Base-by-base conservation (phyloP, 2,797 vertebrate species). In the Clarias fuscus region DNA sequence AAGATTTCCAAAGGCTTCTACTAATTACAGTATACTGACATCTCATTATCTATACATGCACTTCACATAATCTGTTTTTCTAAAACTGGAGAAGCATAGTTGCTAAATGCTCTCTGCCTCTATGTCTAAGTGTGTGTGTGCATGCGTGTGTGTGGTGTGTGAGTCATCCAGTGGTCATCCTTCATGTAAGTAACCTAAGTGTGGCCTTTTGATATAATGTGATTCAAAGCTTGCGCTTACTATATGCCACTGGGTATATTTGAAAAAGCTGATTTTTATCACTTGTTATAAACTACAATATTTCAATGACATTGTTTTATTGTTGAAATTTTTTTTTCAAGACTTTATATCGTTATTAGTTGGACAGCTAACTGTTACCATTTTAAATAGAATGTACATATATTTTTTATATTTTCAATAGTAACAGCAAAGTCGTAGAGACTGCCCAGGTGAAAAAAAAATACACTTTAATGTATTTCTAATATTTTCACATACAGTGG, bases 111-210 rank as follows among this genome's bases (percentile, higher is more conserved):
- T 37, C 33, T 24, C 30, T 62, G 24, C 13, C 48, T 76, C n/a
- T 30, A 5, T 22, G 8, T 77, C 56, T 22, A 14, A 30, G 48
- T 7, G 72, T 53, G n/a, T 56, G 24, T 53, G 72, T 75, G 43
- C 2, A 30, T 70, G 67, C 13, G 40, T 18, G 18, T 62, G 30
- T 71, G 30, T 68, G 20, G 67, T 68, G 10, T 62, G 59, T 78
- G 76, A 78, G 56, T 78, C 56, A 78, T 78, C 27, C 56, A 7
- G 56, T 22, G 10, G 56, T 78, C 76, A 78, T 40, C 20, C 30
- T 62, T 61, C 13, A 14, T 10, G 10, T 40, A 62, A 62, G 76
- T 79, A 37, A 22, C 56, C 30, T 22, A 61, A 61, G 76, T 61
- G 20, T 37, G 30, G 58, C 58, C 58, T 62, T 58, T 14, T 79